phyloP scores from a whole-genome alignment of 2,888 invertebrate genomes.

The Eupithecia subumbrata region DNA sequence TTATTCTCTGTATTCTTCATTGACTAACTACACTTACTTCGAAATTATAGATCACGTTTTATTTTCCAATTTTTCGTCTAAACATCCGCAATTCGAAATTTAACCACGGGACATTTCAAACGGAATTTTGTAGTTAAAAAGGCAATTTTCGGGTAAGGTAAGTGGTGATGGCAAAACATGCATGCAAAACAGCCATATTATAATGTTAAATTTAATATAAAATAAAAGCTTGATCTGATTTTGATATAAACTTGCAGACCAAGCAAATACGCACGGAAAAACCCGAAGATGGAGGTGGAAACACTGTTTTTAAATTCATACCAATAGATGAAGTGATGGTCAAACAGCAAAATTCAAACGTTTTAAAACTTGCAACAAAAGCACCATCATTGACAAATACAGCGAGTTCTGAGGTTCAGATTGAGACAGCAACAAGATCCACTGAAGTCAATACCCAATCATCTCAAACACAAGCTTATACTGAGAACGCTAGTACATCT shows the following conservation, averaged over 20 bases:
- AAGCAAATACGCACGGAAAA: constrained; percentile 82
- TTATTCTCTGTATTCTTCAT: constrained; percentile 35
- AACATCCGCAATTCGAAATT: constrained; percentile 37
- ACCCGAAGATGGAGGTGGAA: constrained; percentile 70
- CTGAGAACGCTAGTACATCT: constrained; percentile 46
- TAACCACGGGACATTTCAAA: constrained; percentile 38
- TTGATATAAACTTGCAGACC: constrained; percentile 73
- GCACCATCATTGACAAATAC: constrained; percentile 57
- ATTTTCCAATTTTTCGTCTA: constrained; percentile 35
- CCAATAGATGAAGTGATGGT: constrained; percentile 77
- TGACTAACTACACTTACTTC: constrained; percentile 40
- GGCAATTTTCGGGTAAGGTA: constrained; percentile 55
- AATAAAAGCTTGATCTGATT: neutral
- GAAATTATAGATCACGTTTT: constrained; percentile 33
- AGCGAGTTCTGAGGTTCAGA: constrained; percentile 57
- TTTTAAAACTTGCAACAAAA: constrained; percentile 73
- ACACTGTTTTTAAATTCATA: constrained; percentile 77
- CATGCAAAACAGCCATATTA: constrained; percentile 18
- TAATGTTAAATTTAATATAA: neutral
- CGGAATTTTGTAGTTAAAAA: constrained; percentile 45
- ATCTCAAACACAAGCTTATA: constrained; percentile 53
- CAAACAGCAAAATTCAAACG: constrained; percentile 68
- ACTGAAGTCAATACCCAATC: constrained; percentile 29
- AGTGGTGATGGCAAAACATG: constrained; percentile 64
- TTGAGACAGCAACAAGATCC: constrained; percentile 50